Evolutionary conservation across 2,888 invertebrate genomes (phyloP).

Genomic region (Drosophila quasianomalipes): DNA sequence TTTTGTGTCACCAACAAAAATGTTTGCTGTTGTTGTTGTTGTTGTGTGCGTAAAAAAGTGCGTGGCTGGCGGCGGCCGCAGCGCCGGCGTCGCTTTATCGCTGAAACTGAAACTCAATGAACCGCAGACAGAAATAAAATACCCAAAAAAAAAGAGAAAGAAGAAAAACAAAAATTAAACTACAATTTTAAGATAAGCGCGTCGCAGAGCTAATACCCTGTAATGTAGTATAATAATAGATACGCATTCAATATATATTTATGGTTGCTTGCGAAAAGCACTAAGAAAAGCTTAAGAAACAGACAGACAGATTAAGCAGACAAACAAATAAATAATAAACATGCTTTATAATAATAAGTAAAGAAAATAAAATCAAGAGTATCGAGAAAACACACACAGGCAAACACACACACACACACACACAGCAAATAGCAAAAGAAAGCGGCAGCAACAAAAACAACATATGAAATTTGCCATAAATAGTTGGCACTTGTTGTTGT

Average conservation of each 20-base stretch:
- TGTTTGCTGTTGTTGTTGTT: conserved; percentile 9
- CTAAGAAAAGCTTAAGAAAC: neutral
- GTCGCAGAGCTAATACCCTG: conserved; percentile 3
- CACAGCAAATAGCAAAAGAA: conserved; percentile 53
- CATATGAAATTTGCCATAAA: conserved; percentile 71
- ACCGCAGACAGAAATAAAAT: conserved; percentile 51
- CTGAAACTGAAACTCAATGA: conserved; percentile 60
- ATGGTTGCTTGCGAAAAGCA: neutral
- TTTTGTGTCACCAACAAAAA: conserved; percentile 23
- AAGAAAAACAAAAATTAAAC: conserved; percentile 3
- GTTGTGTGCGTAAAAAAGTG: conserved; percentile 59
- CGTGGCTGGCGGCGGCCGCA: conserved; percentile 44
- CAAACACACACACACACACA: neutral
- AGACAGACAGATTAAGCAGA: neutral
- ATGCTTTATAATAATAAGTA: conserved; percentile 21
- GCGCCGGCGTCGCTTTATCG: conserved; percentile 54
- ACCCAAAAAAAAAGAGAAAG: conserved; percentile 15
- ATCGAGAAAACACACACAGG: neutral
- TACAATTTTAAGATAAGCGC: neutral
- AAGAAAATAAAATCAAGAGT: conserved; percentile 36
- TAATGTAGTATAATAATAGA: neutral
- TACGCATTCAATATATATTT: neutral
- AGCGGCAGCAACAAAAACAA: conserved; percentile 47
- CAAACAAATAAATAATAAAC: conserved; percentile 2
- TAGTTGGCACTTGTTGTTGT: conserved; percentile 57